Evolutionary conservation across 2,888 invertebrate genomes (phyloP), one percentile per base, ranked within the genome.

Genomic region (Zonitis immaculata): DNA sequence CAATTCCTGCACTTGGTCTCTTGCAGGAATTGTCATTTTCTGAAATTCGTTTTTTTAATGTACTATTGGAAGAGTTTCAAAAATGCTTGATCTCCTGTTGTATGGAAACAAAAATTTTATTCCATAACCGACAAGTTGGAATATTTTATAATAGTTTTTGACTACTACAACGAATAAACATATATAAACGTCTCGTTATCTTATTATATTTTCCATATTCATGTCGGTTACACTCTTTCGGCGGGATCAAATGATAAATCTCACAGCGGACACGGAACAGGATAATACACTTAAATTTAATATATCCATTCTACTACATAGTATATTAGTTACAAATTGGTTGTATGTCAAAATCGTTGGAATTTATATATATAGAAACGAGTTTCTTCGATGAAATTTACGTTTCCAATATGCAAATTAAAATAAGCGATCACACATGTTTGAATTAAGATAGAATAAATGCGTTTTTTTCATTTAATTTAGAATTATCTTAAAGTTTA

Each of bases 261-360:
- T 50, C 39, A 7, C 1, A 43, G 42, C 35, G 44, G 52, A 55
- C 52, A 20, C 25, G 44, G 39, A 47, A 55, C 50, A 43, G 54
- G 52, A 57, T 53, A 56, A 58, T 50, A 51, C 53, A 56, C 58
- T 56, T 51, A 58, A 22, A 56, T 52, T 48, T 56, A 54, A 56
- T 58, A 48, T 49, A 58, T 58, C 56, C 56, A 52, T 48, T 51
- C 46, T 55, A 46, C 47, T 52, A 58, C 20, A 35, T 9, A 16
- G 9, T 51, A 59, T 52, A 52, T 54, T 57, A 59, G 54, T 52
- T 52, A 54, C 57, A 57, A 59, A 57, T 57, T 54, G 57, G 54
- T 44, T 50, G 20, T 27, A 44, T 56, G 58, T 54, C 58, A 53
- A 54, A 18, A 47, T 32, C 28, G 3, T 22, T 20, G 3, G 45